Evolutionary conservation across 2,888 invertebrate genomes (phyloP).

Genomic region (Chrysopilus asiliformis): DNA sequence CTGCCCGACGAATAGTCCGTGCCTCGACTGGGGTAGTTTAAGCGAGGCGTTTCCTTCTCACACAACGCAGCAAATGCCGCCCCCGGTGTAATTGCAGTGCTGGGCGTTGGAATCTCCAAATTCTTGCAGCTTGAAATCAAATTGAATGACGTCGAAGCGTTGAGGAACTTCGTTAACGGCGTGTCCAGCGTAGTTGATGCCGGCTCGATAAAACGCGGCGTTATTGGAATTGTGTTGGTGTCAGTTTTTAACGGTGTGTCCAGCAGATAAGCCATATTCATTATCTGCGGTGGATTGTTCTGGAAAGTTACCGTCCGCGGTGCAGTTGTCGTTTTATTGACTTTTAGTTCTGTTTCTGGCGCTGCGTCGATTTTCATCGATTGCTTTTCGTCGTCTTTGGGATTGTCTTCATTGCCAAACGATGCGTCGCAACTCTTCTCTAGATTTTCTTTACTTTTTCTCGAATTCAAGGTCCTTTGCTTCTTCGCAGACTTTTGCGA

Average conservation of each 20-base stretch:
- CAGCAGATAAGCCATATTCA: conserved; percentile 32
- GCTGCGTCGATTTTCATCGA: neutral
- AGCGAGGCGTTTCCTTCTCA: conserved; percentile 25
- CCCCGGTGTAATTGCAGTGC: conserved; percentile 39
- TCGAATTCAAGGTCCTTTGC: neutral
- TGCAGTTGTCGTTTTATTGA: no score
- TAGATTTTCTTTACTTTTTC: neutral
- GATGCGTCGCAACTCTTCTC: neutral
- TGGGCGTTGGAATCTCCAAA: conserved; percentile 43
- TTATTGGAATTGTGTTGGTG: conserved; percentile 39
- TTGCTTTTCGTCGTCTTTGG: conserved; percentile 5
- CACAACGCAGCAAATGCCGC: no score
- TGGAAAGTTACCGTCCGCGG: no score
- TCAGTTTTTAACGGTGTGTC: conserved; percentile 47
- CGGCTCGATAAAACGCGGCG: conserved; percentile 41
- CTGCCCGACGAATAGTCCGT: conserved; percentile 49
- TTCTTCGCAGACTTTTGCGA: neutral
- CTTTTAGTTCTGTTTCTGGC: conserved; percentile 6
- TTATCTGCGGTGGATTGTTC: conserved; percentile 12
- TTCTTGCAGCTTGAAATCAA: conserved; percentile 39
- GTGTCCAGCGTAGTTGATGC: conserved; percentile 25
- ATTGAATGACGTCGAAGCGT: conserved; percentile 18
- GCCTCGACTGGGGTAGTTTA: conserved; percentile 36
- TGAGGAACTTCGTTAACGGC: conserved; percentile 18
- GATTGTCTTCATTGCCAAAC: conserved; percentile 7